Evolutionary conservation across 2,888 invertebrate genomes (phyloP).

Genomic region (Cheilosia variabilis): DNA sequence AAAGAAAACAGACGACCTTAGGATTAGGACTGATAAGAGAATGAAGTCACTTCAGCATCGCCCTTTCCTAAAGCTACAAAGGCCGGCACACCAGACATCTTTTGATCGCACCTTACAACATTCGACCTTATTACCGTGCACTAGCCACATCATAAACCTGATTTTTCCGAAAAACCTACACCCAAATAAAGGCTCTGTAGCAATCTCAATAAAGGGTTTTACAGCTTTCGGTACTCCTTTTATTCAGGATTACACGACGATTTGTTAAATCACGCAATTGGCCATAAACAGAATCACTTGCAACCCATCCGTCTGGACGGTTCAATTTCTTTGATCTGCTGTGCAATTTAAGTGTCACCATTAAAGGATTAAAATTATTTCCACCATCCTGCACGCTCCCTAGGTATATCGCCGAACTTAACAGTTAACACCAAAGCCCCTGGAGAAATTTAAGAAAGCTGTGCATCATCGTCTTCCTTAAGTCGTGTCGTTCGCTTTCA

Average conservation of each 20-base stretch:
- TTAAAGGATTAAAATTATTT: slow-evolving; percentile 68
- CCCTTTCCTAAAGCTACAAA: no score
- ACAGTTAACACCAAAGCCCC: slow-evolving; percentile 31
- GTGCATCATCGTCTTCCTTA: slow-evolving; percentile 32
- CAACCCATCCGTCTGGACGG: not conserved
- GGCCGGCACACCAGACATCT: no score
- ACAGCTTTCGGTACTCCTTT: no score
- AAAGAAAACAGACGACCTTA: no score
- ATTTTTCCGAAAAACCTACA: no score
- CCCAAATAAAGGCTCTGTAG: no score
- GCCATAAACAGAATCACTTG: slow-evolving; percentile 9
- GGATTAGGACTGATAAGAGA: no score
- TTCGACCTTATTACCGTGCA: no score
- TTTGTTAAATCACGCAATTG: slow-evolving; percentile 30
- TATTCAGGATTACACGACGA: slow-evolving; percentile 8
- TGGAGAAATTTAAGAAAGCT: slow-evolving; percentile 60
- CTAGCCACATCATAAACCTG: no score
- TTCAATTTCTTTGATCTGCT: slow-evolving; percentile 25
- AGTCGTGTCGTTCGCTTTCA: slow-evolving; percentile 2
- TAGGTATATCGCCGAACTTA: not conserved
- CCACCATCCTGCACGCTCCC: slow-evolving; percentile 1
- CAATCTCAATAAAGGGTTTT: no score
- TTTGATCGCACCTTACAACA: no score
- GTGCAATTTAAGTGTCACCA: slow-evolving; percentile 53
- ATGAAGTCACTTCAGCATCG: no score